phyloP scores from a whole-genome alignment of 2,113 vertebrate species.

The Hylia prasina region DNA sequence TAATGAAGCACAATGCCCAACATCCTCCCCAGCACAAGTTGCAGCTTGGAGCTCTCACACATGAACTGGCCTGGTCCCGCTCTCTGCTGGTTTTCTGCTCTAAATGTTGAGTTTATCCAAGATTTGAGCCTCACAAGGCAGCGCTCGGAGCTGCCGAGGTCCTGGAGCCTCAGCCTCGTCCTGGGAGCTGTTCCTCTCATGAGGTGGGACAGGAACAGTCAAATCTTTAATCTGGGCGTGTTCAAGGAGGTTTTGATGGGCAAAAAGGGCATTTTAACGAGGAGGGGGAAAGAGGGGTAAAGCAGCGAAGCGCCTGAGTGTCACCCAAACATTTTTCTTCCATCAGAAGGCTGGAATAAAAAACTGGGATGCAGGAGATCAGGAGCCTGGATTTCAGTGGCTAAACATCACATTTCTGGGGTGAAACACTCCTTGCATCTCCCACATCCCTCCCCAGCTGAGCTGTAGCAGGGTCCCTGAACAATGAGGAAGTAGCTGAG shows the following conservation, averaged over 20 bases:
- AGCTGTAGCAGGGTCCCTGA: neutral
- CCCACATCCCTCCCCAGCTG: neutral
- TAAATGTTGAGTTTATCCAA: neutral
- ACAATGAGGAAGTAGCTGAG: neutral
- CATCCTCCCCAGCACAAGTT: conserved; percentile 84
- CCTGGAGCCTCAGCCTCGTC: neutral
- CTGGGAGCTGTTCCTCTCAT: neutral
- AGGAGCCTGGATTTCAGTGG: neutral
- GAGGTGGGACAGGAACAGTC: neutral
- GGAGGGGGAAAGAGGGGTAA: neutral
- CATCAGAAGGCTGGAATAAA: neutral
- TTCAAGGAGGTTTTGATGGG: neutral
- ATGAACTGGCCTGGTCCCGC: conserved; percentile 54
- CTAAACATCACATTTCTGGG: rapidly evolving
- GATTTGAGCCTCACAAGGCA: neutral
- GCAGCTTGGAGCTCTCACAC: conserved; percentile 67
- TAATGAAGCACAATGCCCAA: conserved; percentile 98
- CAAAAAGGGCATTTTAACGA: neutral
- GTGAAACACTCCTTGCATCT: neutral
- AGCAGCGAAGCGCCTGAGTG: neutral
- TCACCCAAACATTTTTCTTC: neutral
- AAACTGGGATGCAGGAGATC: neutral
- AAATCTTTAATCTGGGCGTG: rapidly evolving
- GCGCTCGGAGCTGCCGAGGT: neutral
- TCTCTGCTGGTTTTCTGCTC: conserved; percentile 10